These are phyloP conservation scores for Paelopatides confundens DNA, from an alignment of 53 echinoderm and acorn worm genomes.

Conservation along the genomic window DNA sequence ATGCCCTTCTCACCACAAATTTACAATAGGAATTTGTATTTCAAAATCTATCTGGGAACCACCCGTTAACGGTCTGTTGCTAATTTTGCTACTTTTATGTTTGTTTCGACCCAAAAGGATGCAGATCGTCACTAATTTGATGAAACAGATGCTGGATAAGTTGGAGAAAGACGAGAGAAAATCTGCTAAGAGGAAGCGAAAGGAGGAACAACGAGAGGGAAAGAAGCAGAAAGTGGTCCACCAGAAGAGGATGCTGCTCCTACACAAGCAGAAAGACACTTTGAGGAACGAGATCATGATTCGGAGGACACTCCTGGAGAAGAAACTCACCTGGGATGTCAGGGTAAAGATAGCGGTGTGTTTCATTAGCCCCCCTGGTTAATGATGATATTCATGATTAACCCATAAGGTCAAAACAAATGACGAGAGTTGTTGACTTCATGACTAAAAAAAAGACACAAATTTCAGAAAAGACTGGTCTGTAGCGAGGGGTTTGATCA, in stretches of 20 bases:
- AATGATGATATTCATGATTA: neutral
- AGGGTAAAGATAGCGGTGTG: slow-evolving; percentile 65
- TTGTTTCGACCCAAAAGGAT: slow-evolving; percentile 34
- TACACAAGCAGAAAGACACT: slow-evolving; percentile 81
- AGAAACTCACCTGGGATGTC: slow-evolving; percentile 75
- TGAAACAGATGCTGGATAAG: slow-evolving; percentile 89
- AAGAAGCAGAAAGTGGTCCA: slow-evolving; percentile 73
- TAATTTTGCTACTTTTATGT: neutral
- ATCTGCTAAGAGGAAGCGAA: slow-evolving; percentile 82
- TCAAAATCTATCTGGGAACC: no score
- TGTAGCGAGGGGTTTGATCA: no score
- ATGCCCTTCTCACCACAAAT: no score
- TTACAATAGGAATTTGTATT: no score
- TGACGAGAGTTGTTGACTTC: no score
- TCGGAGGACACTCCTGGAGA: slow-evolving; percentile 85
- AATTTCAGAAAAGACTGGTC: no score
- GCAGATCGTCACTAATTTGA: slow-evolving; percentile 73
- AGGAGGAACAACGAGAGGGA: slow-evolving; percentile 80
- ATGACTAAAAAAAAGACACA: no score
- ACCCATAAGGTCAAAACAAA: no score
- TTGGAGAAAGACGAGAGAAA: slow-evolving; percentile 88
- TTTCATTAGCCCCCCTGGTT: neutral
- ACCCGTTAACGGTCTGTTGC: no score
- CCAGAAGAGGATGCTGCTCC: slow-evolving; percentile 62
- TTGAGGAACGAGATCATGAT: slow-evolving; percentile 83